These are phyloP conservation scores for Mechanitis mazaeus DNA, from an alignment of 2,888 invertebrate genomes.

Conservation along the genomic window DNA sequence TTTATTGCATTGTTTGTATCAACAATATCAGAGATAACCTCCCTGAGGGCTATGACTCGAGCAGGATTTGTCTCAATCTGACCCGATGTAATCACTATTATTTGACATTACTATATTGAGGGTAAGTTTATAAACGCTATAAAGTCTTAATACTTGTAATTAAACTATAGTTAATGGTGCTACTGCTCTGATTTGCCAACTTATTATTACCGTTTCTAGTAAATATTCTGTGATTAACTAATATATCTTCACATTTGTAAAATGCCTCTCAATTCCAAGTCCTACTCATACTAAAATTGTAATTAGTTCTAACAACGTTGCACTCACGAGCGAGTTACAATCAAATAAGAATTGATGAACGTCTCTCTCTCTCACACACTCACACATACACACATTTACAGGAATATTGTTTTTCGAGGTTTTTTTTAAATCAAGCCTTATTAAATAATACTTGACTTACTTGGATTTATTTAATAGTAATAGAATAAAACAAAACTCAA, in stretches of 20 bases:
- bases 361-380: neutral
- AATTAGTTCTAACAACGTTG: conserved; percentile 1
- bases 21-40: too few species aligned
- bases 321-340: conserved; percentile 13
- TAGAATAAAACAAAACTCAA: too few species aligned
- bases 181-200: too few species aligned
- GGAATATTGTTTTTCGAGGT: neutral
- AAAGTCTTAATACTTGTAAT: neutral
- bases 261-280: neutral
- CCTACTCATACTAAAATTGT: neutral
- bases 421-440: too few species aligned
- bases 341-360: conserved; percentile 30
- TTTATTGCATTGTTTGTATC: too few species aligned
- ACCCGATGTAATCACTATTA: conserved; percentile 22
- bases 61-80: conserved; percentile 6
- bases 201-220: neutral
- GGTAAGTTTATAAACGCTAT: too few species aligned
- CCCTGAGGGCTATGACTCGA: too few species aligned
- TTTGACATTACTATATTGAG: conserved; percentile 15
- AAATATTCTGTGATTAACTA: too few species aligned
- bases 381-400: conserved; percentile 18
- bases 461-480: too few species aligned
- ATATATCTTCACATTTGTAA: too few species aligned
- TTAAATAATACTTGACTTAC: too few species aligned
- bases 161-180: too few species aligned